Percentiles rank a stretch among this genome's conserved stretches.
Evolutionary conservation across 2,888 invertebrate species (phyloP).

Genomic region (Lepas anatifera): DNA sequence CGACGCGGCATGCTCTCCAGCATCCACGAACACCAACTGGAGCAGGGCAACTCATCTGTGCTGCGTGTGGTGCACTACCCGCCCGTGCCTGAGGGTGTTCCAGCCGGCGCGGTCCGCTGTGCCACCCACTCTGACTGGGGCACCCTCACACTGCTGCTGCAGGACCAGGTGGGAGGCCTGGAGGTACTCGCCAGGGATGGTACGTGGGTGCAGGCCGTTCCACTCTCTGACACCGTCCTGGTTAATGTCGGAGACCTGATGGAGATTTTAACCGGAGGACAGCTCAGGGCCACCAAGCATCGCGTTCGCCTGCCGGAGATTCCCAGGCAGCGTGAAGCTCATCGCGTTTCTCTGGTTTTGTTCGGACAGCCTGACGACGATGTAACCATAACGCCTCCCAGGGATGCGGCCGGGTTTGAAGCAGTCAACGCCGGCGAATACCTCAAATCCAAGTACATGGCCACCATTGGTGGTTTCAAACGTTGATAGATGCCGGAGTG

Average conservation of each 20-base stretch:
- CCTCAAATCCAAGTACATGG: neutral
- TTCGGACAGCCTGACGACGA: conserved; percentile 59
- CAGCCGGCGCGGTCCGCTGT: conserved; percentile 46
- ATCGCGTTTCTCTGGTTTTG: conserved; percentile 62
- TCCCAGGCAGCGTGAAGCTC: conserved; percentile 46
- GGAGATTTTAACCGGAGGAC: conserved; percentile 57
- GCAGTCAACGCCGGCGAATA: conserved; percentile 18
- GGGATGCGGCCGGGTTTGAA: conserved; percentile 13
- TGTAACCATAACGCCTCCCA: conserved; percentile 40
- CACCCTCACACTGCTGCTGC: conserved; percentile 54
- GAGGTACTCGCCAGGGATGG: conserved; percentile 53
- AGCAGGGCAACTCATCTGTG: conserved; percentile 14
- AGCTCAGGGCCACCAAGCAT: conserved; percentile 53
- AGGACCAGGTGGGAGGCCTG: conserved; percentile 60
- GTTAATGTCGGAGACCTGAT: conserved; percentile 62
- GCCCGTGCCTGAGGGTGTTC: conserved; percentile 35
- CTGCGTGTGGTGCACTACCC: conserved; percentile 61
- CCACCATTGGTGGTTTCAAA: too few species aligned
- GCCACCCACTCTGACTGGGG: conserved; percentile 54
- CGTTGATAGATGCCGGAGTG: too few species aligned
- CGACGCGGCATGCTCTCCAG: neutral
- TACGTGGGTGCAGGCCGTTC: conserved; percentile 52
- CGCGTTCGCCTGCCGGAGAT: conserved; percentile 60
- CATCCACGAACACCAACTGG: neutral
- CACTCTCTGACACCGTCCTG: conserved; percentile 38